These are phyloP conservation scores for Tanaodytes sp. DNA, from an alignment of 2,888 invertebrate genomes.

Conservation along the genomic window DNA sequence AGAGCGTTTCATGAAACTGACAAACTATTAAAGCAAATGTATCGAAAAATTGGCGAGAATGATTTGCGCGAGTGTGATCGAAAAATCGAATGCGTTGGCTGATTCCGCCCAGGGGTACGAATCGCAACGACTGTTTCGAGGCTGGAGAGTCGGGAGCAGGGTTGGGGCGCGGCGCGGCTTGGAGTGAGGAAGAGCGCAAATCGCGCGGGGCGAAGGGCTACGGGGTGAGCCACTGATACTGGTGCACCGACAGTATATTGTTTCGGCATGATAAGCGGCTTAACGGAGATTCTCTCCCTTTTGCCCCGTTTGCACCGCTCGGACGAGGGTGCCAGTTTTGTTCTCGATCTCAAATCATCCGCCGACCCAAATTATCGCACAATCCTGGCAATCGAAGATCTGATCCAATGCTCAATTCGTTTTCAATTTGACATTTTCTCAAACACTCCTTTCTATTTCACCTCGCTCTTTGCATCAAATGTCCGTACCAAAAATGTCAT, in stretches of 20 bases:
- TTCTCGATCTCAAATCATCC: constrained; percentile 64
- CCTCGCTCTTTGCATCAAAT: constrained; percentile 1
- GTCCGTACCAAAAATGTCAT: background rate
- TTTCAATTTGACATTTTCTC: constrained; percentile 51
- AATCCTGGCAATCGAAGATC: constrained; percentile 61
- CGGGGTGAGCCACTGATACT: constrained; percentile 70
- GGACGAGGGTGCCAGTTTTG: constrained; percentile 61
- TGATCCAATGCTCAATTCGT: constrained; percentile 48
- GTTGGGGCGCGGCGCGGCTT: constrained; percentile 39
- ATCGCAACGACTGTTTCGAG: constrained; percentile 67
- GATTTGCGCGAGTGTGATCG: constrained; percentile 55
- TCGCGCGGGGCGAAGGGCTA: constrained; percentile 30
- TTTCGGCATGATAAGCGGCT: constrained; percentile 74
- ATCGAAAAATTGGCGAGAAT: constrained; percentile 48
- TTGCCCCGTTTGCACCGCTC: constrained; percentile 48
- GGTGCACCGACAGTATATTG: constrained; percentile 73
- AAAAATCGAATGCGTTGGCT: constrained; percentile 51
- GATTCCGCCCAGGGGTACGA: constrained; percentile 59
- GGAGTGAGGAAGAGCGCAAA: constrained; percentile 36
- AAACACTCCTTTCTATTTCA: constrained; percentile 27
- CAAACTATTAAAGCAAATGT: constrained; percentile 47
- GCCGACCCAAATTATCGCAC: constrained; percentile 49
- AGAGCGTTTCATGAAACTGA: constrained; percentile 41
- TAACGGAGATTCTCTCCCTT: constrained; percentile 69
- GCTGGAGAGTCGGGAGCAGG: constrained; percentile 68